Percentiles rank a stretch among this genome's conserved stretches.
Evolutionary conservation across 2,888 invertebrate species (phyloP).

Genomic region (Noctua janthe): DNA sequence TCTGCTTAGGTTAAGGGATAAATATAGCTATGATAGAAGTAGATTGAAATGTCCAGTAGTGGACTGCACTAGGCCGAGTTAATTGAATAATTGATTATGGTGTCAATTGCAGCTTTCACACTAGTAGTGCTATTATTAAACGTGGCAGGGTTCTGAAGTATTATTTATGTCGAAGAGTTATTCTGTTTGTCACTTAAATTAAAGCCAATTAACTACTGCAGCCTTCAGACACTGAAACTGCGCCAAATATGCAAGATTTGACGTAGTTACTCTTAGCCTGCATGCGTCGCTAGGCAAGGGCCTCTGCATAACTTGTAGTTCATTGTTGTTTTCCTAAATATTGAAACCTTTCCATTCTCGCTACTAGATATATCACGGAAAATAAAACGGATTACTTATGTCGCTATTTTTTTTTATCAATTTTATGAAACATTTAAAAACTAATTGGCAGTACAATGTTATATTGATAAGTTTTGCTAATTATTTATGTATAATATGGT

Average conservation of each 20-base stretch:
- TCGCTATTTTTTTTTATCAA: constrained; percentile 16
- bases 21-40: constrained; percentile 24
- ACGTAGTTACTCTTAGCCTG: background rate
- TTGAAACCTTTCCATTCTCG: background rate
- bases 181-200: background rate
- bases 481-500: background rate
- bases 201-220: background rate
- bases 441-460: constrained; percentile 7
- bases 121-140: background rate
- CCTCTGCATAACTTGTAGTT: background rate
- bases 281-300: background rate
- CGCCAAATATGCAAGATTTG: background rate
- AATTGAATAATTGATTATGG: constrained; percentile 38
- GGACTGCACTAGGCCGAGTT: constrained; percentile 21
- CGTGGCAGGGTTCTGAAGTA: background rate
- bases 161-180: background rate
- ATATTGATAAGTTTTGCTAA: background rate
- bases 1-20: background rate
- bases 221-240: background rate
- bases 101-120: constrained; percentile 39
- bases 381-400: constrained; percentile 19
- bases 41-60: constrained; percentile 19
- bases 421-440: constrained; percentile 16
- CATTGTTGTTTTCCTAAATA: background rate
- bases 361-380: constrained; percentile 7